A percentile compares a stretch with the other conserved stretches of the same genome.
These are phyloP conservation scores for Elmis aenea DNA, from an alignment of 2,888 invertebrate genomes.

Conservation along the genomic window DNA sequence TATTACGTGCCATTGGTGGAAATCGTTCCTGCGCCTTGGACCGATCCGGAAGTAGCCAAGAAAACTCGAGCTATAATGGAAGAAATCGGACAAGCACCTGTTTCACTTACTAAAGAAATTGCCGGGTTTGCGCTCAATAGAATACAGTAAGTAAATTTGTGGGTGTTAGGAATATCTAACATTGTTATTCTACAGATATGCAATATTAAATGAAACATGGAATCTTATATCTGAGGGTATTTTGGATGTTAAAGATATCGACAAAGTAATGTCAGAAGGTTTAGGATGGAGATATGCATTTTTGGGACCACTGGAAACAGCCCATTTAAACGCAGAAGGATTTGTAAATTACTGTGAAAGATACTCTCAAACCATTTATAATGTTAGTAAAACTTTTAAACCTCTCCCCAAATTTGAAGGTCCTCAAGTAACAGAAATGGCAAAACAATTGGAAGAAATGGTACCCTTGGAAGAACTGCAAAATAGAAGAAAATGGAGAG, in stretches of 20 bases:
- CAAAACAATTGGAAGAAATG: slow-evolving; percentile 66
- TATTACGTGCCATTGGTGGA: slow-evolving; percentile 94
- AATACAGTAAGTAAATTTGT: slow-evolving; percentile 65
- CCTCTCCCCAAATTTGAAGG: slow-evolving; percentile 70
- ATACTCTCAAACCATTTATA: slow-evolving; percentile 57
- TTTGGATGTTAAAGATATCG: slow-evolving; percentile 82
- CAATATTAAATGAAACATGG: slow-evolving; percentile 90
- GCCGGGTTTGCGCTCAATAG: slow-evolving; percentile 92
- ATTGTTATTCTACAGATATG: slow-evolving; percentile 59
- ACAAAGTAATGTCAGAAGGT: slow-evolving; percentile 91
- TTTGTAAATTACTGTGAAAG: slow-evolving; percentile 59
- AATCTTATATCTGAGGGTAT: slow-evolving; percentile 78
- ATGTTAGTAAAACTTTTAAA: slow-evolving; percentile 69
- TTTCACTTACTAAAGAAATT: slow-evolving; percentile 78
- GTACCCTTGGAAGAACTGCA: slow-evolving; percentile 70
- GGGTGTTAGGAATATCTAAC: background rate
- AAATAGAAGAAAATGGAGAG: slow-evolving; percentile 76
- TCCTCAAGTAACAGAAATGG: slow-evolving; percentile 59
- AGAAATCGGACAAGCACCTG: slow-evolving; percentile 88
- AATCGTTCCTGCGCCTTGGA: slow-evolving; percentile 93
- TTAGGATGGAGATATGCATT: slow-evolving; percentile 95
- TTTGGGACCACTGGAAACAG: slow-evolving; percentile 88
- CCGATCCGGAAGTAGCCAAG: slow-evolving; percentile 67
- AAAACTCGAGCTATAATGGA: slow-evolving; percentile 74
- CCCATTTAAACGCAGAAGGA: slow-evolving; percentile 91